Conservation (phyloP, 2,888 invertebrate genomes). For the Amblyjoppa fuscipennis region DNA sequence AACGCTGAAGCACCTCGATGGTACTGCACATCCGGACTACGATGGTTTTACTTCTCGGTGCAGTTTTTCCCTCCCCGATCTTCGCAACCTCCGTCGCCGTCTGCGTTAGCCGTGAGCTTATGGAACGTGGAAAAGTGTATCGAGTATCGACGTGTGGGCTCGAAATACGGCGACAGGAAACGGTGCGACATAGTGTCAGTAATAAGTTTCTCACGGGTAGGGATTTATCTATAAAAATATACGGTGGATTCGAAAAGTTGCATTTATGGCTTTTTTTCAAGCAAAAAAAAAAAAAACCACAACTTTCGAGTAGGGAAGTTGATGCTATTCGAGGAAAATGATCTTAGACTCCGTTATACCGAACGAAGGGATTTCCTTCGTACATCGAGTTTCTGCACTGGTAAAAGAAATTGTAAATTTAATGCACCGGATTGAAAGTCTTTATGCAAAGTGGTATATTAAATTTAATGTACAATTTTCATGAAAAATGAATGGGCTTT, state of each 20-base stretch:
- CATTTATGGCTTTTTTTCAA: background rate
- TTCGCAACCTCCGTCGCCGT: background rate
- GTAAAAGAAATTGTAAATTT: too few species aligned
- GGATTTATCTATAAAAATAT: background rate
- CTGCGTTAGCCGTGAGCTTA: background rate
- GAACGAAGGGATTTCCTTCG: too few species aligned
- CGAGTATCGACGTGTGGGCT: slow-evolving; percentile 7
- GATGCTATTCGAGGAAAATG: too few species aligned
- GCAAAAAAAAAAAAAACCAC: background rate
- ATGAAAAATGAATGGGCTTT: too few species aligned
- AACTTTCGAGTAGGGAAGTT: background rate
- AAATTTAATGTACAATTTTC: too few species aligned
- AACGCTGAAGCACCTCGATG: slow-evolving; percentile 33
- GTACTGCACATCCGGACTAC: slow-evolving; percentile 44
- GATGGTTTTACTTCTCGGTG: slow-evolving; percentile 50
- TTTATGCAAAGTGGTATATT: too few species aligned
- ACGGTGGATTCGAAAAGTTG: background rate
- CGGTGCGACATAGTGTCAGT: background rate
- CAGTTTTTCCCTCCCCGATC: slow-evolving; percentile 29
- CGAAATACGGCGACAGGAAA: background rate
- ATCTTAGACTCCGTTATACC: too few species aligned
- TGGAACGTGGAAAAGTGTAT: slow-evolving; percentile 21
- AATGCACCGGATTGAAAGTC: too few species aligned
- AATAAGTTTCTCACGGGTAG: background rate
- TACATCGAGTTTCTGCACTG: too few species aligned